Evolutionary conservation across 2,888 invertebrate genomes (phyloP).

Genomic region (Mechanitis mazaeus): DNA sequence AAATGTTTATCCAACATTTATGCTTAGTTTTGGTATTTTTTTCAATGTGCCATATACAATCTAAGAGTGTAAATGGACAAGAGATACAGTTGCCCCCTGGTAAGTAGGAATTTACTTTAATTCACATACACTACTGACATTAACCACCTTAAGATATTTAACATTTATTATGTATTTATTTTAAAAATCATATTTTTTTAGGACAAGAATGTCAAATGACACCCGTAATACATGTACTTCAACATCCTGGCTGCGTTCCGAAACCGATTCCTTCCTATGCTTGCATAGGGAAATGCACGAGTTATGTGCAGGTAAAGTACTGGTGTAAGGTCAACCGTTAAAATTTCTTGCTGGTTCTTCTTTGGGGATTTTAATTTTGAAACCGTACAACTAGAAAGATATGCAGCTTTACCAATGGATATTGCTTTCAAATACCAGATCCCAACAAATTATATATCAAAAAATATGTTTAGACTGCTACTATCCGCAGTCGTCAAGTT

Average conservation of each 20-base stretch:
- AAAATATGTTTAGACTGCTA: too few relatives aligned
- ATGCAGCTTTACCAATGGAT: too few relatives aligned
- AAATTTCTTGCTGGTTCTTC: too few relatives aligned
- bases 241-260: constrained; percentile 93
- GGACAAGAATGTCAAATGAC: constrained; percentile 92
- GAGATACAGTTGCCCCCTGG: constrained; percentile 59
- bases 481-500: too few relatives aligned
- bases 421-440: too few relatives aligned
- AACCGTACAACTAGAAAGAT: too few relatives aligned
- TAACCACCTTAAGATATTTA: too few relatives aligned
- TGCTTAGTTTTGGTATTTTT: constrained; percentile 38
- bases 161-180: too few relatives aligned
- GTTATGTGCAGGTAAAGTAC: constrained; percentile 88
- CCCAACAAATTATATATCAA: too few relatives aligned
- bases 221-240: constrained; percentile 92
- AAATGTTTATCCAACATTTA: constrained; percentile 39
- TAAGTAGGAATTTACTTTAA: constrained; percentile 28
- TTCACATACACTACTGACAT: too few relatives aligned
- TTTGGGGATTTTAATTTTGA: too few relatives aligned
- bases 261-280: constrained; percentile 96
- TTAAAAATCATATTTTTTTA: constrained; percentile 31
- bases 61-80: constrained; percentile 46
- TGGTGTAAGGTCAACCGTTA: too few relatives aligned
- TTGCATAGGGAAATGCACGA: constrained; percentile 92
- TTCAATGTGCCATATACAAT: constrained; percentile 41